These are phyloP conservation scores for Poeciliopsis infans DNA, from an alignment of 2,797 vertebrate species.

Conservation along the genomic window DNA sequence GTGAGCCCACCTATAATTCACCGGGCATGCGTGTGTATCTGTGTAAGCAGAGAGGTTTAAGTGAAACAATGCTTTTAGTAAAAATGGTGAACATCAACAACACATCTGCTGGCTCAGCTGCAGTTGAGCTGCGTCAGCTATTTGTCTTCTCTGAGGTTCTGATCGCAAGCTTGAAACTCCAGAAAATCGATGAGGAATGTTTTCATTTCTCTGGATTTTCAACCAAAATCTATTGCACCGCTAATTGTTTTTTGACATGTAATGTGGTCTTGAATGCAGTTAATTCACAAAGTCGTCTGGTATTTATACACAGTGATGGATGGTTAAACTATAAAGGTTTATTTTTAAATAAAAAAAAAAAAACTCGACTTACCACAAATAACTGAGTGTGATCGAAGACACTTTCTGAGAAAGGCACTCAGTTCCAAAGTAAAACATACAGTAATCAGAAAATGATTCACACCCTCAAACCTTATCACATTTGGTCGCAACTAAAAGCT, in stretches of 20 bases:
- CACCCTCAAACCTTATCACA: not conserved
- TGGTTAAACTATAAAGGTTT: not conserved
- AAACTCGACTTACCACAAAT: not conserved
- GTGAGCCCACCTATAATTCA: constrained; percentile 26
- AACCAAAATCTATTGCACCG: not conserved
- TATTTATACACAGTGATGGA: not conserved
- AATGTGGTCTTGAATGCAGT: not conserved
- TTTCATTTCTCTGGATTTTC: constrained; percentile 24
- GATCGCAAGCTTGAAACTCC: constrained; percentile 28
- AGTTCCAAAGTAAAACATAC: not conserved
- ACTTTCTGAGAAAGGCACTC: not conserved
- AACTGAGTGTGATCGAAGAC: not conserved
- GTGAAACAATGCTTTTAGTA: constrained; percentile 83
- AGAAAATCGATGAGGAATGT: constrained; percentile 8
- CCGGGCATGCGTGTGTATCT: constrained; percentile 31
- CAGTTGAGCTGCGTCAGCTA: constrained; percentile 56
- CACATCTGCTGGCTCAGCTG: constrained; percentile 76
- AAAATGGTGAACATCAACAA: constrained; percentile 76
- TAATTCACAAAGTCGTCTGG: not conserved
- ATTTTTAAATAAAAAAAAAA: not conserved
- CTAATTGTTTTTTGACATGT: not conserved
- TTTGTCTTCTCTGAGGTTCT: constrained; percentile 34
- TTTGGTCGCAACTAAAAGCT: not conserved
- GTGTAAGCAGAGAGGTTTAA: constrained; percentile 59
- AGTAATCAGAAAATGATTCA: not conserved